phyloP scores from a whole-genome alignment of 2,888 invertebrate genomes.

The Sphinx pinastri region DNA sequence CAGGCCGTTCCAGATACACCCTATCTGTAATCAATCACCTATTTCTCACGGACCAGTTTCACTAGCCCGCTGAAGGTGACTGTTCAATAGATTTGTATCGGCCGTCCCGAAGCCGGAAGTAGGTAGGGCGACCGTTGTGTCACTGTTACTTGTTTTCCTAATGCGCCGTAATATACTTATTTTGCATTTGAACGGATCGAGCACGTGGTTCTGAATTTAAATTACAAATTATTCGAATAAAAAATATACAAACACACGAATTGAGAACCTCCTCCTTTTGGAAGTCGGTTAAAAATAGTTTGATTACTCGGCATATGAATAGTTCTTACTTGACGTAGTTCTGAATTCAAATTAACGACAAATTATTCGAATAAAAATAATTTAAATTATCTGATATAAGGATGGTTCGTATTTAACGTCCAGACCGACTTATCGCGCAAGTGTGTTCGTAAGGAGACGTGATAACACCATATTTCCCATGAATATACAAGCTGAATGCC shows the following conservation, averaged over 20 bases:
- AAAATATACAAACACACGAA: no score
- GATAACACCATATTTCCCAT: conserved; percentile 66
- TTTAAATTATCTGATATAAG: background rate
- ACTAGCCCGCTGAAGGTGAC: conserved; percentile 69
- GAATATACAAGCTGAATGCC: conserved; percentile 45
- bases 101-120: conserved; percentile 66
- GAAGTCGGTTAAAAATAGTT: no score
- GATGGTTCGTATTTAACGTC: conserved; percentile 38
- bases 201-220: conserved; percentile 36
- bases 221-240: background rate
- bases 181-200: conserved; percentile 39
- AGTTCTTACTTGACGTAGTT: conserved; percentile 31
- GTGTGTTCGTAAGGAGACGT: conserved; percentile 30
- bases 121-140: conserved; percentile 70
- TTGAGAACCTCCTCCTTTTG: no score
- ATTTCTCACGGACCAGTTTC: conserved; percentile 76
- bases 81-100: conserved; percentile 70
- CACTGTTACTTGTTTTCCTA: conserved; percentile 66
- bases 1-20: conserved; percentile 42
- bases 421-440: conserved; percentile 29
- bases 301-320: no score
- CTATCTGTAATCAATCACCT: conserved; percentile 54
- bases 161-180: conserved; percentile 31
- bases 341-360: conserved; percentile 26
- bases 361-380: background rate